Evolutionary conservation across 2,888 invertebrate genomes (phyloP), one percentile per base, ranked within the genome.

Genomic region (Stenoptilia bipunctidactyla): DNA sequence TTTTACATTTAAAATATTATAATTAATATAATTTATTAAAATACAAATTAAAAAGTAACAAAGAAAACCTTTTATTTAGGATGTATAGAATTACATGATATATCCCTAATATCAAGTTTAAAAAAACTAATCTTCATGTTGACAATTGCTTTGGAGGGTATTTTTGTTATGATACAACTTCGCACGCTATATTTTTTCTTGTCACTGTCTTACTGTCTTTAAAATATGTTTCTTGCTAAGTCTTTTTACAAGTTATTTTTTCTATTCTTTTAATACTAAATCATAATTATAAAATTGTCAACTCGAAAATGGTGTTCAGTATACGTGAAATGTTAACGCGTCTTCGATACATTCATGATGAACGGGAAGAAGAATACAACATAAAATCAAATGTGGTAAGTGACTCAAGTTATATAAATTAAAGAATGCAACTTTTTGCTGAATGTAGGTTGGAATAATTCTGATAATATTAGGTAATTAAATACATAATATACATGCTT

Each of bases 321-420:
- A 61, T 80, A 48, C 66, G 71, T 54, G 76, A 75, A 48, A 71
- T 77, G 55, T 50, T 83, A 50, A 67, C 69, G 13, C 65, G 71
- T 27, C 53, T 82, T 39, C 67, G 73, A 35, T 79, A 77, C 48
- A 58, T 61, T 36, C 70, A 75, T 42, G 76, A 80, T 45, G 80
- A 74, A 47, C 62, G 80, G 37, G 58, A 62, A 41, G 58, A 55
- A 36, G 48, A 56, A 43, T 48, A 56, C 27, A 50, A 4, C 30
- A 65, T 69, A n/a, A n/a, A n/a, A n/a, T n/a, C n/a, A n/a, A n/a
- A n/a, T n/a, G n/a, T n/a, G n/a, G n/a, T n/a, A n/a, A n/a, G n/a
- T n/a, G n/a, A n/a, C n/a, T n/a, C n/a, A n/a, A n/a, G n/a, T n/a
- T n/a, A n/a, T n/a, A n/a, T n/a, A n/a, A n/a, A n/a, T n/a, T n/a